Percentiles rank a stretch among this genome's conserved stretches.
phyloP scores from a whole-genome alignment of 92 coral and sea anemone species.

The Zoanthus sociatus region DNA sequence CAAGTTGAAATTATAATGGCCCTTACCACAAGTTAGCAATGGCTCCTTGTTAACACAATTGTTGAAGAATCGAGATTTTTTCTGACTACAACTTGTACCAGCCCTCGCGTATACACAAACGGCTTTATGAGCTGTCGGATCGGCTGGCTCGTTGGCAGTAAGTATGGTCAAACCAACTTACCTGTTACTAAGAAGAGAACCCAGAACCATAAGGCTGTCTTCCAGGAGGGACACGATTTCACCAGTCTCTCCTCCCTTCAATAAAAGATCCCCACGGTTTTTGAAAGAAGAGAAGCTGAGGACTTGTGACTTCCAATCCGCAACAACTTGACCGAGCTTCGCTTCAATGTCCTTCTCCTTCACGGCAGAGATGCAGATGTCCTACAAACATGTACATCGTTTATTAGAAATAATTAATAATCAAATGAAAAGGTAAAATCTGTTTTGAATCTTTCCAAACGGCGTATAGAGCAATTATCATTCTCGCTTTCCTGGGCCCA shows the following conservation, averaged over 20 bases:
- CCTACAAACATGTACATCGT: slow-evolving; percentile 44
- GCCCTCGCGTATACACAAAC: too few relatives aligned
- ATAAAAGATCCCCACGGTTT: slow-evolving; percentile 86
- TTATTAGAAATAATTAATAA: too few relatives aligned
- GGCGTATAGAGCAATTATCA: too few relatives aligned
- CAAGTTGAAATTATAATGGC: too few relatives aligned
- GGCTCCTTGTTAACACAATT: too few relatives aligned
- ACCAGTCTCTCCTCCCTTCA: slow-evolving; percentile 86
- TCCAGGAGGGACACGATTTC: slow-evolving; percentile 91
- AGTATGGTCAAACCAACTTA: slow-evolving; percentile 1
- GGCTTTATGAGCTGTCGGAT: neutral
- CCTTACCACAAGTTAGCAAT: too few relatives aligned
- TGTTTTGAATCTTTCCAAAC: too few relatives aligned
- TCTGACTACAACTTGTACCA: too few relatives aligned
- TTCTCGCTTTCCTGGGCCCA: too few relatives aligned
- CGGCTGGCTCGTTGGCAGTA: neutral
- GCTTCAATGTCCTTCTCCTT: slow-evolving; percentile 96
- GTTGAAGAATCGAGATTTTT: too few relatives aligned
- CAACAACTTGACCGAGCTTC: slow-evolving; percentile 83
- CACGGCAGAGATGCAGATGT: slow-evolving; percentile 92
- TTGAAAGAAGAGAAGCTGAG: slow-evolving; percentile 78
- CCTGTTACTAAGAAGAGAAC: slow-evolving; percentile 91
- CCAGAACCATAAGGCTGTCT: slow-evolving; percentile 89
- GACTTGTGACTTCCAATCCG: slow-evolving; percentile 88
- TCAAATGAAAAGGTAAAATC: too few relatives aligned